Base-by-base conservation (phyloP, 2,888 invertebrate genomes). In the Gastracanthus pulcherrimus region DNA sequence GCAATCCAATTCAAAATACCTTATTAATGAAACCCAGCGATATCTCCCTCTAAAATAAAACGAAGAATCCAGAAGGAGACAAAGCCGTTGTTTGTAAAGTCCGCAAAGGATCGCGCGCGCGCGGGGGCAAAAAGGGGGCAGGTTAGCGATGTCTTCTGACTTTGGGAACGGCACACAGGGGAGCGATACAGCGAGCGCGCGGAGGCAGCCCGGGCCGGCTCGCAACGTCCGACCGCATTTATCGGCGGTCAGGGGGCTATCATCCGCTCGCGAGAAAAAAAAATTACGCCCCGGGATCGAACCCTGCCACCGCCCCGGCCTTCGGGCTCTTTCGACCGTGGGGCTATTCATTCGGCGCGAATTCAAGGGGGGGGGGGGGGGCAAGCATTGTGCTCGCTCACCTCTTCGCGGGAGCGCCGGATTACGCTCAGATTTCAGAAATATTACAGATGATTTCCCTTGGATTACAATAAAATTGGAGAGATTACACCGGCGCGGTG, bases 211-310 rank as follows among this genome's bases (percentile, higher is more conserved):
- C n/a, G n/a, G n/a, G n/a, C n/a, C n/a, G n/a, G n/a, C n/a, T n/a
- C n/a, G 34, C 60, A 36, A 38, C 41, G 55, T 31, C 55, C 23
- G 34, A 26, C 55, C n/a, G 62, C 74, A 45, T 75, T 80, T 80
- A 80, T 80, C 75, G 74, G 29, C 60, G 69, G 69, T 67, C 36
- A 66, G 74, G 69, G 80, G 48, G 75, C 75, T 60, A 75, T 80
- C 69, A 41, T 58, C 67, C 74, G 16, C 34, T n/a, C 58, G 45
- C 62, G 62, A 45, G 62, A 3, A 19, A 31, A 45, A 45, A 45
- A 45, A 45, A 45, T 45, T 45, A 4, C 16, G 45, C 13, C 45
- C 45, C 13, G 45, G 3, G 3, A 13, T n/a, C 16, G n/a, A n/a
- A n/a, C n/a, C n/a, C n/a, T n/a, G n/a, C n/a, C n/a, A n/a, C n/a